Evolutionary conservation across 1,140 invertebrate species (phyloP).

Genomic region (Brachionus manjavacas): DNA sequence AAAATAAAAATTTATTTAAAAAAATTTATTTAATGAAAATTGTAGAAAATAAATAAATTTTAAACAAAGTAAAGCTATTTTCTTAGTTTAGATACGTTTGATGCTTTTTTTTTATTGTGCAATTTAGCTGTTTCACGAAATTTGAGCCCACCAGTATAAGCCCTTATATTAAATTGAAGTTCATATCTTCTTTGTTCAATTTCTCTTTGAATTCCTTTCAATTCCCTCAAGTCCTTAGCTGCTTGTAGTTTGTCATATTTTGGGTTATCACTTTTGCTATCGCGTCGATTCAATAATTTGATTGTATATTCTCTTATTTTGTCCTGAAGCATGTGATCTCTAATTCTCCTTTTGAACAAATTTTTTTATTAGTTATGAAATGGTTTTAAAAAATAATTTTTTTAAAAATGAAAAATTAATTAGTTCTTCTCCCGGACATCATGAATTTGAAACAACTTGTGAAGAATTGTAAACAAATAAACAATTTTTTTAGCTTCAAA

Average conservation of each 20-base stretch:
- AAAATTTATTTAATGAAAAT: background rate
- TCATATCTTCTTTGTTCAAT: conserved; percentile 27
- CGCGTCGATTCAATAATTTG: background rate
- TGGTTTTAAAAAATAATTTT: too few relatives aligned
- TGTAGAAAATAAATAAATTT: conserved; percentile 1
- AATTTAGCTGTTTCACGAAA: conserved; percentile 20
- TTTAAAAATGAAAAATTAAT: too few relatives aligned
- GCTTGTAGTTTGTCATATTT: conserved; percentile 23
- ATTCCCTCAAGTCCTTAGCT: conserved; percentile 27
- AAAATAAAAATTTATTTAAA: background rate
- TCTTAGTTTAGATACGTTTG: background rate
- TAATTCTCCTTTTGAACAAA: background rate
- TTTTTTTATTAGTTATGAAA: too few relatives aligned
- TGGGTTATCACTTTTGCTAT: conserved; percentile 22
- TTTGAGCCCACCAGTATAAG: conserved; percentile 3
- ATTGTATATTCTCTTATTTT: conserved; percentile 4
- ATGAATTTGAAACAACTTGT: too few relatives aligned
- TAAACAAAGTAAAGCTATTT: background rate
- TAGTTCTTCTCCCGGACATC: too few relatives aligned
- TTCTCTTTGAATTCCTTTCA: conserved; percentile 25
- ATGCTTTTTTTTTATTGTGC: background rate
- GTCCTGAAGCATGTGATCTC: conserved; percentile 34
- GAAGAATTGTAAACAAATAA: too few relatives aligned
- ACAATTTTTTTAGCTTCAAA: too few relatives aligned
- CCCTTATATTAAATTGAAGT: conserved; percentile 26